Evolutionary conservation across 2,888 invertebrate genomes (phyloP), one percentile per base, ranked within the genome.

Genomic region (Hyalella azteca): DNA sequence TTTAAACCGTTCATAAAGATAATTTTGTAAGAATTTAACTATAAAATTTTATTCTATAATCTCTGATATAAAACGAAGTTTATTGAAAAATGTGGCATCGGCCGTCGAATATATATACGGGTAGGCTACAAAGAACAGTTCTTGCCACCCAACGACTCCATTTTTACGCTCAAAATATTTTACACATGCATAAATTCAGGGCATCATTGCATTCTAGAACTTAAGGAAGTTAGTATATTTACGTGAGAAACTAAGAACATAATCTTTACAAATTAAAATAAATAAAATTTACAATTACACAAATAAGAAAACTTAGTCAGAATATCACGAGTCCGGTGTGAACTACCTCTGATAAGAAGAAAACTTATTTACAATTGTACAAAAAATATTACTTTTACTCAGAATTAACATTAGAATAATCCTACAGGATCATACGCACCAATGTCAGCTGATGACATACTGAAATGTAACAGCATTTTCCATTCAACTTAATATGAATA

Each of bases 221-320:
- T 11, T 45, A 15, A 11, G 11, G 9, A 54, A 1, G 54, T 11
- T 11, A 11, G 54, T 2, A 2, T 26, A 5, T 15, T 29, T 54
- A 54, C 26, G n/a, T n/a, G 26, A 54, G 13, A 26, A 1, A 45
- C 19, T 26, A 54, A 3, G 7, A n/a, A 54, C 22, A 29, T 29
- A 26, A 36, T 29, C 66, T 66, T 66, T 36, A 19, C 19, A 2
- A 15, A 66, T 36, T 36, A 36, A 66, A 66, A 66, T 66, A 66
- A 66, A 66, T 66, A 66, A 66, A 66, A 32, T 66, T n/a, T 19
- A 29, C 36, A 29, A 13, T 66, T n/a, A 4, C 39, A 32, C 19
- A 66, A 15, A 36, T 19, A 11, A 29, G 19, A 36, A 66, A 36
- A 66, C 66, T 66, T 66, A 66, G 66, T 7, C 66, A 66, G 66